Conservation (phyloP, 2,888 invertebrate genomes). For the Allophyes oxyacanthae region DNA sequence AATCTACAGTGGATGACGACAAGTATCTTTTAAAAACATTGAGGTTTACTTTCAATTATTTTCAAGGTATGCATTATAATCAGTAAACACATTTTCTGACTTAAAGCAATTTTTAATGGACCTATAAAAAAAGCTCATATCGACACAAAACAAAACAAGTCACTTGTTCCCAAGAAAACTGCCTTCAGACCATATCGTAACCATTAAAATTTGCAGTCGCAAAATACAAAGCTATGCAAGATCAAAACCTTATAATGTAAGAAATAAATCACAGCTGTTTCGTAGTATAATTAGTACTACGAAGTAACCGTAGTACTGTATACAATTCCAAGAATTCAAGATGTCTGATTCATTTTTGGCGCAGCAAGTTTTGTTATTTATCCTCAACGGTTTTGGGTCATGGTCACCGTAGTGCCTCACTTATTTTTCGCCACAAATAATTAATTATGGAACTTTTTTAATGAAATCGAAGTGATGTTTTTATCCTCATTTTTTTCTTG, state of each 20-base stretch:
- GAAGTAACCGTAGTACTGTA: slow-evolving; percentile 9
- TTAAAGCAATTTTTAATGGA: too few relatives aligned
- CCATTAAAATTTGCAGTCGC: slow-evolving; percentile 3
- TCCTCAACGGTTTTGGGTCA: slow-evolving; percentile 50
- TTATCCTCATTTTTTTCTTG: slow-evolving; percentile 27
- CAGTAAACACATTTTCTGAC: too few relatives aligned
- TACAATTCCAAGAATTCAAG: slow-evolving; percentile 42
- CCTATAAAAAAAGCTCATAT: too few relatives aligned
- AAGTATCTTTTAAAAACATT: too few relatives aligned
- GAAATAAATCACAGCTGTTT: background rate
- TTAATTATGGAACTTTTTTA: slow-evolving; percentile 27
- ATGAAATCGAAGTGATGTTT: background rate
- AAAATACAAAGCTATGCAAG: background rate
- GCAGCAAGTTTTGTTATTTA: slow-evolving; percentile 43
- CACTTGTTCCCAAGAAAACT: slow-evolving; percentile 18
- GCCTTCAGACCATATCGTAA: slow-evolving; percentile 9
- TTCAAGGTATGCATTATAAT: too few relatives aligned
- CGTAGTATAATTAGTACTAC: background rate
- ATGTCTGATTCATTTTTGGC: slow-evolving; percentile 54
- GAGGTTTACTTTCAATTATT: too few relatives aligned
- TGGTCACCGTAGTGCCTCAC: slow-evolving; percentile 26
- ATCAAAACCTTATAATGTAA: background rate
- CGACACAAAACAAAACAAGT: slow-evolving; percentile 5
- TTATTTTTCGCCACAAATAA: slow-evolving; percentile 23
- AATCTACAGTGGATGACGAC: too few relatives aligned